Conservation (phyloP, 2,888 invertebrate genomes). For the Agrotis segetum region DNA sequence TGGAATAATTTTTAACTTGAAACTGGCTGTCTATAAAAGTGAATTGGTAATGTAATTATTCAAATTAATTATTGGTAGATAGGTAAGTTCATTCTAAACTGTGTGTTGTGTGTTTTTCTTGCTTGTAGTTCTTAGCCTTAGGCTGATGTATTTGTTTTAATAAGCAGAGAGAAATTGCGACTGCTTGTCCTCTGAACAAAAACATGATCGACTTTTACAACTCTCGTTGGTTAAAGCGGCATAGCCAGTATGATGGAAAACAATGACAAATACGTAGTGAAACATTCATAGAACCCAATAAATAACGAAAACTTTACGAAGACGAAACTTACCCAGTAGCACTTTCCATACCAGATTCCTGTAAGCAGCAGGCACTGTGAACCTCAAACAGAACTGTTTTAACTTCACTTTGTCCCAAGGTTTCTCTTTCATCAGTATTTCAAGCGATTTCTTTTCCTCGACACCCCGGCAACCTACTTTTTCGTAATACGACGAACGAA, state of each 20-base stretch:
- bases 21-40: not conserved
- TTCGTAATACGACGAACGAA: constrained; percentile 95
- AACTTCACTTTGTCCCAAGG: constrained; percentile 95
- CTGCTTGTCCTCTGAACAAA: not conserved
- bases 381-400: constrained; percentile 96
- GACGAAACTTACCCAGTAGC: constrained; percentile 92
- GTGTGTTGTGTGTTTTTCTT: no score
- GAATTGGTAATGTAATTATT: not conserved
- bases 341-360: constrained; percentile 96
- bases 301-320: not conserved
- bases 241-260: not conserved
- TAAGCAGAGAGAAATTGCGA: not conserved
- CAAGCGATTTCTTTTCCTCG: constrained; percentile 97
- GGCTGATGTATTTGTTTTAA: not conserved
- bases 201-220: not conserved
- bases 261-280: not conserved
- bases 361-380: constrained; percentile 95
- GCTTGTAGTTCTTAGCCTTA: not conserved
- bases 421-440: constrained; percentile 96
- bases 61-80: not conserved
- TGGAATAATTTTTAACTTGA: not conserved
- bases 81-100: not conserved
- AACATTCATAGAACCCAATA: not conserved
- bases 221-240: not conserved
- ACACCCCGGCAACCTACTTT: constrained; percentile 97